Evolutionary conservation across 2,888 invertebrate genomes (phyloP), one percentile per base, ranked within the genome.

Genomic region (Caradrina kadenii): DNA sequence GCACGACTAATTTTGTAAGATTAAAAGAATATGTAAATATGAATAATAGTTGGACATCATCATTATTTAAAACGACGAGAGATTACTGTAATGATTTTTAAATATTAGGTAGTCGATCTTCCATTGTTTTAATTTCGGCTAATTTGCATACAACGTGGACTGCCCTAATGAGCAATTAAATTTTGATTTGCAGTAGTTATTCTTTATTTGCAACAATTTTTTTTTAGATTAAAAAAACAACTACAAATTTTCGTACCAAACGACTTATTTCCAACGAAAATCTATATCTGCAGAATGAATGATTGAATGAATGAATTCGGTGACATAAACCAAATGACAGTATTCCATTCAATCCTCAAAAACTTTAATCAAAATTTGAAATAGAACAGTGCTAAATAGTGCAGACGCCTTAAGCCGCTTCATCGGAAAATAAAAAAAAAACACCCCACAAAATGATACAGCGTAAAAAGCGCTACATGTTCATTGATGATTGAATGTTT

Each of bases 401-500:
- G 31, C 35, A 35, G n/a, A 52, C 52, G 55, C 10, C 22, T 56
- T 52, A 21, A 75, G 39, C 11, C 50, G 39, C 58, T 49, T 42
- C 5, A 49, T 7, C 4, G n/a, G n/a, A n/a, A n/a, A 0, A 1
- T 0, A 17, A 4, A 39, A 52, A 17, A 63, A 42, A 76, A 42
- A 0, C 10, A 39, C 11, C 17, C 7, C 50, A 52, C 11, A 19
- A 59, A 59, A 49, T 22, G 17, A 74, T 45, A 11, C 52, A 62
- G 58, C 59, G 31, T 26, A 65, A 69, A 56, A 80, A 62, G 5
- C 17, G 22, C 49, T 56, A 13, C n/a, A 56, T 45, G 45, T 61
- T 53, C 60, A 80, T 80, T 75, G 63, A 80, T 79, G 73, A 15
- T 26, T 49, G 11, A 52, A 63, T 71, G 76, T 82, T 82, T 78